Base-by-base conservation (phyloP, 2,113 vertebrate species). In the Cyprinus carpio region DNA sequence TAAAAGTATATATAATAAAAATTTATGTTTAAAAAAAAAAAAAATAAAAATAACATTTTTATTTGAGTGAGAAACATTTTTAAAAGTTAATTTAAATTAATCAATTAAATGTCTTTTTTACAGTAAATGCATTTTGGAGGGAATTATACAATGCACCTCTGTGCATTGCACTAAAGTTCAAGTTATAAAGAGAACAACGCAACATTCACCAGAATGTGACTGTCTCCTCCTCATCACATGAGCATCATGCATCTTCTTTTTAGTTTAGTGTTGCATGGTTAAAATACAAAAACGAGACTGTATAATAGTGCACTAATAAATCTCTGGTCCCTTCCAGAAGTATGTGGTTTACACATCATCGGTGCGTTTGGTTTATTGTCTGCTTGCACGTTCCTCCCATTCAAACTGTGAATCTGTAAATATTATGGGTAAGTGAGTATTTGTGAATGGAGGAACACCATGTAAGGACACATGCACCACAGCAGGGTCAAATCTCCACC, bases 391-490 rank as follows among this genome's bases (percentile, higher is more conserved):
- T 81, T 67, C 20, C 27, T 34, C 3, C 79, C 27, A 49, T 51
- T 27, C 80, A 67, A 65, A 81, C 80, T 51, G 62, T 81, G 62
- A 81, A 69, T 29, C 60, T 65, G 60, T 81, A 81, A 81, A 69
- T 69, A 81, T 81, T 81, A 81, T 23, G 40, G 13, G 27, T 25
- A 15, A 60, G 76, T 60, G 29, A 60, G 20, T 60, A 78, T 40
- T 37, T 40, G 23, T 64, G 29, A 67, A 25, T 49, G 43, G 40
- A 85, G 37, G 46, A 64, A 27, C 37, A 34, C 51, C 56, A 67
- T 67, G 43, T 82, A 79, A 25, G 82, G 74, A 83, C 74, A 79
- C 81, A 83, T 67, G 34, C 75, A 83, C 29, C 75, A 49, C 79
- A 60, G 49, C 16, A 27, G 13, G 29, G 49, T 62, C 49, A 49